A percentile compares a stretch with the other conserved stretches of the same genome.
Evolutionary conservation across 2,888 invertebrate species (phyloP).

Genomic region (Ophion obscuratus): DNA sequence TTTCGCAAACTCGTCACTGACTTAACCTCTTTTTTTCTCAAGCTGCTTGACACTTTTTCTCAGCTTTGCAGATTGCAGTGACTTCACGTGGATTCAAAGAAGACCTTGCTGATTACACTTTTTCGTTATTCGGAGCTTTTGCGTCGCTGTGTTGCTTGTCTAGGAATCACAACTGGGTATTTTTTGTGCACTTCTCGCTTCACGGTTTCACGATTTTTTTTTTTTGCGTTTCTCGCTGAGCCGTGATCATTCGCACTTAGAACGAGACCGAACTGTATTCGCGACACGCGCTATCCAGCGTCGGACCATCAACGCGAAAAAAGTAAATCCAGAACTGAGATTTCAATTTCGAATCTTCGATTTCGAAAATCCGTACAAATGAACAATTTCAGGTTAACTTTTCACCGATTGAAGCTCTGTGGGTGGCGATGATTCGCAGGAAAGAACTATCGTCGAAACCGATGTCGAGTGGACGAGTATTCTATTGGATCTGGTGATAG

Average conservation of each 20-base stretch:
- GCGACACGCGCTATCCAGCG: background rate
- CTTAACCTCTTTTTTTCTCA: constrained; percentile 8
- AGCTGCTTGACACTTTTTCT: constrained; percentile 5
- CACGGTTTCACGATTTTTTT: background rate
- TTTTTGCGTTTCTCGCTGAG: background rate
- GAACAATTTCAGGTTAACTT: background rate
- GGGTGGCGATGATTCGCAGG: background rate
- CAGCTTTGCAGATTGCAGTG: background rate
- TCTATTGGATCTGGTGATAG: constrained; percentile 13
- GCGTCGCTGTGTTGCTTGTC: background rate
- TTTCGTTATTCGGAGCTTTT: background rate
- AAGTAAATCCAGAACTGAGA: background rate
- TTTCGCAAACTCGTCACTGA: constrained; percentile 10
- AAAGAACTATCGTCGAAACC: background rate
- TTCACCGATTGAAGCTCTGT: constrained; percentile 7
- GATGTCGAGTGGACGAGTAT: background rate
- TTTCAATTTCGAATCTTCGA: background rate
- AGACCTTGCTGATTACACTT: constrained; percentile 5
- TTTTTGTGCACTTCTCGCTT: background rate
- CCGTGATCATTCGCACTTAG: background rate
- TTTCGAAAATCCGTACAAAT: background rate
- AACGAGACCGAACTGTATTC: background rate
- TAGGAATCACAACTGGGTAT: background rate
- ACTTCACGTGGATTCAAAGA: background rate
- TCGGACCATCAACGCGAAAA: constrained; percentile 11